Base-by-base conservation (phyloP, 1,140 invertebrate genomes). In the Diorhabda carinulata region DNA sequence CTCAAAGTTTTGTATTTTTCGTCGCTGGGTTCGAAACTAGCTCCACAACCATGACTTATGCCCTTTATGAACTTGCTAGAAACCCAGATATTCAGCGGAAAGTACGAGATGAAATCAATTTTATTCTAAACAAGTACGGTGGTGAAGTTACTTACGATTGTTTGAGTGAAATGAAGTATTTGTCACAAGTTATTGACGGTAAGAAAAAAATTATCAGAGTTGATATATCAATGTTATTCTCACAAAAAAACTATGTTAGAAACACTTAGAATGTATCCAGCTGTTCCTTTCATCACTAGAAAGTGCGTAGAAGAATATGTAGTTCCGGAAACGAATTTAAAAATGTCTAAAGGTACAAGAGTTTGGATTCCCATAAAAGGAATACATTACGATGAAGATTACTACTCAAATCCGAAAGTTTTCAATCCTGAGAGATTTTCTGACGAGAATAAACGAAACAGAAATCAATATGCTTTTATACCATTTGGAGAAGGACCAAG, bases 351-450 rank as follows among this genome's bases (percentile, higher is more conserved):
- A 64, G 80, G 77, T 0, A 75, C 72, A 2, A 73, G 71, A 9
- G 72, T 83, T 7, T 44, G 74, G 0, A 75, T 83, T 6, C 82
- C 83, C 0, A 72, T 79, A 7, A 69, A 73, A 45, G 77, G 70
- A 0, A 75, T 82, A 40, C 81, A 83, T 66, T 69, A 69, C 40
- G 83, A 88, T 73, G 76, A 81, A 9, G 70, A 83, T 25, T 80
- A 82, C 67, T 90, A 83, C 75, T 82, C 86, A n/a, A 79, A 89
- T 67, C 87, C 88, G 4, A 82, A 86, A 57, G 75, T 74, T 7
- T 91, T 88, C 75, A 81, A 89, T 78, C 89, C 89, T 0, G 86
- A 89, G 57, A 78, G 87, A 68, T 91, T 90, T 42, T 45, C 75
- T 70, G 81, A 5, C 80, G 83, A n/a, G 45, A 64, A 64, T 8